Conservation (phyloP, 2,888 invertebrate genomes). For the Lasioglossum leucozonium region DNA sequence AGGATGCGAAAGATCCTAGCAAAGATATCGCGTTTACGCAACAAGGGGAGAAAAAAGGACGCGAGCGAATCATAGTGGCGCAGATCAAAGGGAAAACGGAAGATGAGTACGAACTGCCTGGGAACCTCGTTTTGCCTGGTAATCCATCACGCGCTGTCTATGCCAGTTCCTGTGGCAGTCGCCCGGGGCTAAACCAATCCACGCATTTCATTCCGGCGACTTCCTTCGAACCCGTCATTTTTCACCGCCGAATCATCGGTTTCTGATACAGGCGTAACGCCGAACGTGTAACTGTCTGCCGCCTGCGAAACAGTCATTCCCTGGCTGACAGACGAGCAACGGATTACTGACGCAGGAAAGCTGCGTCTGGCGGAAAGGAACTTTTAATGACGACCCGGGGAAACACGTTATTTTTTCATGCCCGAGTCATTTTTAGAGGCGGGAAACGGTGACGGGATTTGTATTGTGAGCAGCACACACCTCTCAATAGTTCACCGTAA, state of each 20-base stretch:
- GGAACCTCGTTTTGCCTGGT: slow-evolving; percentile 75
- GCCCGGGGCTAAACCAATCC: slow-evolving; percentile 83
- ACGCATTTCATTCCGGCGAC: slow-evolving; percentile 83
- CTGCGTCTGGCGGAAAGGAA: not conserved
- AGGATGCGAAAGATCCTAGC: slow-evolving; percentile 8
- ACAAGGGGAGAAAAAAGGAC: slow-evolving; percentile 23
- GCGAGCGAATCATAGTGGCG: slow-evolving; percentile 31
- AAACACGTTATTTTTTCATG: not conserved
- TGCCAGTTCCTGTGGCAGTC: slow-evolving; percentile 77
- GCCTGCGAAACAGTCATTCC: not conserved
- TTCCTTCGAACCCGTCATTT: slow-evolving; percentile 81
- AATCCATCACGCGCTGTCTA: slow-evolving; percentile 84
- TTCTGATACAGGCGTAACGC: slow-evolving; percentile 73
- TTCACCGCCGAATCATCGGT: slow-evolving; percentile 82
- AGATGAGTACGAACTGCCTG: slow-evolving; percentile 63
- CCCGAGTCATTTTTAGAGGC: not conserved
- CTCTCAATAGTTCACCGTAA: not conserved
- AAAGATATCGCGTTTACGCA: slow-evolving; percentile 33
- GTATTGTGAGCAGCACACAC: not conserved
- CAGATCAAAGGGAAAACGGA: slow-evolving; percentile 61
- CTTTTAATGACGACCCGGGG: not conserved
- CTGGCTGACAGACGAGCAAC: not conserved
- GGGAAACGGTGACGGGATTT: not conserved
- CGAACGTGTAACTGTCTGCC: not conserved
- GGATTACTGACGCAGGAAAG: not conserved